Conservation (phyloP, 2,888 invertebrate species). For the Dynastes grantii region DNA sequence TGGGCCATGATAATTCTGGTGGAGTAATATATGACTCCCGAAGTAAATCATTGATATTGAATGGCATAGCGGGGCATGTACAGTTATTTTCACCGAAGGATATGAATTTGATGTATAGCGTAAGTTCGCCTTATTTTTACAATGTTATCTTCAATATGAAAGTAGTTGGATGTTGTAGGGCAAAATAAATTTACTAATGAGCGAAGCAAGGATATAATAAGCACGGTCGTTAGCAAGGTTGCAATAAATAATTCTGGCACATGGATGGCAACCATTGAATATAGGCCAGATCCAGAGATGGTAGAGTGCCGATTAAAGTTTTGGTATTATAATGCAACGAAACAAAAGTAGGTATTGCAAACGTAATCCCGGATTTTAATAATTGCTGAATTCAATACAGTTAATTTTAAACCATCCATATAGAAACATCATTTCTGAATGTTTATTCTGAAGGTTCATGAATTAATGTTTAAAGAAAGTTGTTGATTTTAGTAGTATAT, state of each 20-base stretch:
- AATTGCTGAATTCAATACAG: no score
- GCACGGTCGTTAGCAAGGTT: slow-evolving; percentile 79
- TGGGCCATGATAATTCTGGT: slow-evolving; percentile 74
- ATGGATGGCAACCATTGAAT: slow-evolving; percentile 85
- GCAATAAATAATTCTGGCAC: slow-evolving; percentile 78
- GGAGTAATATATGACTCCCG: slow-evolving; percentile 77
- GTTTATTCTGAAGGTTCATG: no score
- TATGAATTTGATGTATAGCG: slow-evolving; percentile 80
- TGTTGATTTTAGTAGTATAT: no score
- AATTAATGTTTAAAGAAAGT: no score
- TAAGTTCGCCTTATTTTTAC: slow-evolving; percentile 68
- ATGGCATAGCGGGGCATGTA: slow-evolving; percentile 82
- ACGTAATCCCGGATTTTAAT: no score
- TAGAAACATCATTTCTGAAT: no score
- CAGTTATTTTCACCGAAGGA: slow-evolving; percentile 82
- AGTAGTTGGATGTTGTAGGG: slow-evolving; percentile 80
- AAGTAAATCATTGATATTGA: slow-evolving; percentile 78
- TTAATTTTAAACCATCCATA: no score
- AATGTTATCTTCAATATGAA: slow-evolving; percentile 45
- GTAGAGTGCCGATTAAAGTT: slow-evolving; percentile 83
- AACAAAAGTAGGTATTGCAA: slow-evolving; percentile 73
- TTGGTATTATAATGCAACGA: slow-evolving; percentile 77
- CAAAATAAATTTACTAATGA: slow-evolving; percentile 81
- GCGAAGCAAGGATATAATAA: slow-evolving; percentile 74
- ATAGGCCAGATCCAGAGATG: slow-evolving; percentile 75